Base-by-base conservation (phyloP, 2,888 invertebrate genomes). In the Perithous albicinctus region DNA sequence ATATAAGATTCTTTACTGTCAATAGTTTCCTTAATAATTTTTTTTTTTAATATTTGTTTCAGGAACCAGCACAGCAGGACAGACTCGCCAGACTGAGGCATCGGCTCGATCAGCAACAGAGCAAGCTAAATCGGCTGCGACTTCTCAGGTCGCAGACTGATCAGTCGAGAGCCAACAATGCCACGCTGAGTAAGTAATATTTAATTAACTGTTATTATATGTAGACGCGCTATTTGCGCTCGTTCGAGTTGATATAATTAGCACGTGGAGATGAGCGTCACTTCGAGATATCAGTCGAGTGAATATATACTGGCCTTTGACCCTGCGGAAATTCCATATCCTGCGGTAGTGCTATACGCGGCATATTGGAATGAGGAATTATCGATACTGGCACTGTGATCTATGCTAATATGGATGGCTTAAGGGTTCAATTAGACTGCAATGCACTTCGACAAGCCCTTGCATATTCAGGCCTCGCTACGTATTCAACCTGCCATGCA, bases 101-200 rank as follows among this genome's bases (percentile, higher is more conserved):
- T 91, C 96, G 98, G 87, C 97, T 99, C 88, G 98, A 98, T 93
- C 97, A 97, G 85, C 98, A 99, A 93, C 99, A 99, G 94, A 95
- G 97, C 92, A 98, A 99, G 94, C 94, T 99, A 93, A 95, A 98
- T 88, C 96, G 98, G 93, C 94, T 99, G 93, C 94, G 98, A 90
- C 97, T 98, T 87, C 95, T 99, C 90, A 95, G 98, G 87, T 98
- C 98, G 83, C 98, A 99, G 94, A 97, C 98, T 89, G 98, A 98
- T 93, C 96, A 98, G 90, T 97, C 97, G 93, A 97, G 98, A 93
- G 96, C 97, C 93, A 97, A 96, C 93, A 97, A 98, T 94, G 96
- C 97, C 90, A 96, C 97, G 88, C 95, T 98, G 92, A 97, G 97
- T 97, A 93, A 97, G 97, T 97, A 93, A n/a, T 73, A 56, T 78